phyloP scores from a whole-genome alignment of 2,797 vertebrate genomes.

The Erethizon dorsatum region DNA sequence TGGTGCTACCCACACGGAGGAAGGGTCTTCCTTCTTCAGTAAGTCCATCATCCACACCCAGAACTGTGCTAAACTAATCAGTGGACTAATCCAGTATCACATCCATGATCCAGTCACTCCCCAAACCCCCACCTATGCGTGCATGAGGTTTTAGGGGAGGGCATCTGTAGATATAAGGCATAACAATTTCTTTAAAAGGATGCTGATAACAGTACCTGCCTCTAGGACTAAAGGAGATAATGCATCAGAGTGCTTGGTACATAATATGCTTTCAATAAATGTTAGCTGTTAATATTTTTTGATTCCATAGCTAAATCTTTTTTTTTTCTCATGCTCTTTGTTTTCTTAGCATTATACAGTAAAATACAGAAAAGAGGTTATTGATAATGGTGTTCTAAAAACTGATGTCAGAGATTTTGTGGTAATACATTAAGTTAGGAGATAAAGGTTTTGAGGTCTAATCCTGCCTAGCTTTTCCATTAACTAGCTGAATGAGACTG shows the following conservation, averaged over 20 bases:
- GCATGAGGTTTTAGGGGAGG: background rate
- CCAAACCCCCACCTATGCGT: background rate
- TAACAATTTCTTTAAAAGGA: background rate
- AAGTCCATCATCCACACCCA: background rate
- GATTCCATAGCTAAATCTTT: background rate
- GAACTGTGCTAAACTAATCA: background rate
- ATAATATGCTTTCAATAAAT: background rate
- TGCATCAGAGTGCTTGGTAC: background rate
- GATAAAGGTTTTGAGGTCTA: constrained; percentile 14
- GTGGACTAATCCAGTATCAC: background rate
- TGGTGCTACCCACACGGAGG: background rate
- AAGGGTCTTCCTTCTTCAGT: background rate
- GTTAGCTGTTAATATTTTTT: background rate
- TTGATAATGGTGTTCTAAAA: background rate
- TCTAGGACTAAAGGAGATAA: background rate
- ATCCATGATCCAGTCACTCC: background rate
- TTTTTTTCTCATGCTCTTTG: background rate
- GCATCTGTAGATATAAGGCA: background rate
- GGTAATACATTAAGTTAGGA: background rate
- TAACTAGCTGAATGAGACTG: background rate
- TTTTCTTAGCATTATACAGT: background rate
- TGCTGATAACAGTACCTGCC: background rate
- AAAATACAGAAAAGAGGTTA: background rate
- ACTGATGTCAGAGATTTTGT: background rate
- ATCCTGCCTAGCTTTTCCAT: constrained; percentile 7